Evolutionary conservation across 2,888 invertebrate genomes (phyloP), one percentile per base, ranked within the genome.

Genomic region (Ariolimax columbianus): DNA sequence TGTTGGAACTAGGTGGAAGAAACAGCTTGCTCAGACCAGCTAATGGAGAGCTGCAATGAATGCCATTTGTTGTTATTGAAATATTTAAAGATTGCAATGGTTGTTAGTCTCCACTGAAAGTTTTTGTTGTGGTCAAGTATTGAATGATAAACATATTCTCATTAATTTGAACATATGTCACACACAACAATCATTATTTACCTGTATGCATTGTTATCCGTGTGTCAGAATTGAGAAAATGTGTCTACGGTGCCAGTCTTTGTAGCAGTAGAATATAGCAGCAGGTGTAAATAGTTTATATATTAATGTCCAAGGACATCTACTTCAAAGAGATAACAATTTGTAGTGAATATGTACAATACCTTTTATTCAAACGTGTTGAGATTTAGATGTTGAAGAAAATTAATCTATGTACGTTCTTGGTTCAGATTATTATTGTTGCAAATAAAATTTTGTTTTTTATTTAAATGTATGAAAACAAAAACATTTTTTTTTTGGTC

Each of bases 271-370:
- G n/a, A 63, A n/a, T 63, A n/a, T 23, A n/a, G 23, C 55, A 55
- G 17, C 17, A 55, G 55, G 55, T 55, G 55, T 55, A 55, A 55
- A 55, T 55, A 55, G 23, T 55, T 55, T 55, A 55, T 55, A 55
- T 55, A 23, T 55, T 11, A 47, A 47, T 47, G 47, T 47, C 47
- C 17, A 47, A 7, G 47, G 47, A 11, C 47, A 47, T 47, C 47
- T 47, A 7, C 47, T 55, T 55, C 3, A 23, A 55, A 55, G 23
- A 55, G 55, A 55, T 19, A 23, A 55, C 59, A 63, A 11, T n/a
- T 63, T n/a, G n/a, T 63, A 26, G n/a, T 63, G 23, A 63, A 63
- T 63, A 63, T 63, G 59, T 63, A n/a, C 26, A 63, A n/a, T 63
- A 63, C 6, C n/a, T 63, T 23, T 63, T 63, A 63, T 2, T n/a